Evolutionary conservation across 2,888 invertebrate species (phyloP), one percentile per base, ranked within the genome.

Genomic region (Hypselothyrea guttata): DNA sequence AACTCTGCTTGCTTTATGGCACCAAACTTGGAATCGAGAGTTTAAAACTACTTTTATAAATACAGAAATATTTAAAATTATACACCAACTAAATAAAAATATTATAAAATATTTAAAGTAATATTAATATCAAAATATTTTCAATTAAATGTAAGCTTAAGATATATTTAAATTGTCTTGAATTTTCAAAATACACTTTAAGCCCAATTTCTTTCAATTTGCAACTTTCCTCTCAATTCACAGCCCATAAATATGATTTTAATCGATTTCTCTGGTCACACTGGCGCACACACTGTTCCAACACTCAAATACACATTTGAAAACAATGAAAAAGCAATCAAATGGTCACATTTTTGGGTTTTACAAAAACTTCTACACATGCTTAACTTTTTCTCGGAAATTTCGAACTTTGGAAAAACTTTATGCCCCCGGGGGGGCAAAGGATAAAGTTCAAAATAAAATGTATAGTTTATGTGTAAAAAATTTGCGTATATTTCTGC

Each of bases 261-360:
- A 77, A 82, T 82, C 77, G 77, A 77, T 77, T 75, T 55, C 60
- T 46, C 70, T 41, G 34, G 47, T 4, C 34, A 40, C 18, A 8
- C 40, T n/a, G n/a, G n/a, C n/a, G 18, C 49, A 35, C 33, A 5
- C 12, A 31, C 28, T 28, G n/a, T 18, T 22, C 8, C 16, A 28
- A 7, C 13, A 15, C 33, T 7, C 62, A 61, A 74, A 64, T 56
- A 70, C 49, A 60, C 70, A 77, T 75, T 71, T 66, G 59, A 73
- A 84, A 81, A 84, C 84, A 77, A 81, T 84, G 78, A 77, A 81
- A 83, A 77, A 71, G 77, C 79, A 84, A 81, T 81, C 84, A 81
- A 73, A 71, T 75, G 65, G 48, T 60, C 55, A 59, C 44, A 55
- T 55, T 59, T 66, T 59, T 42, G 12, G 38, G 13, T 16, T 16